phyloP scores from a whole-genome alignment of 2,113 vertebrate species.

The Thalassoma bifasciatum region DNA sequence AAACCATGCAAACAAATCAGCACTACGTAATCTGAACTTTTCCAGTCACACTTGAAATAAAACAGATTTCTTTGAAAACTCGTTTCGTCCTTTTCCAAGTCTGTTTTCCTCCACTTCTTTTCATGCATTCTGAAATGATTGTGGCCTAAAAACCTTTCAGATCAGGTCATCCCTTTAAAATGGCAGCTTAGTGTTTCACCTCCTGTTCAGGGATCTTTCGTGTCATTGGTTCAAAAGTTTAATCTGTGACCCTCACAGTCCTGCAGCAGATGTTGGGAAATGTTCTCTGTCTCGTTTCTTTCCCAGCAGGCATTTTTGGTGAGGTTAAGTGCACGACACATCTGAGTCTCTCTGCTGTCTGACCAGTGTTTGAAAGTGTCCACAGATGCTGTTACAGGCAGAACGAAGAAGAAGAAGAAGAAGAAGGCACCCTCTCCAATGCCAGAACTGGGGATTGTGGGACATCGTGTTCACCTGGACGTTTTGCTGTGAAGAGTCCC shows the following conservation, averaged over 20 bases:
- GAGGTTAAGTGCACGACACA: slow-evolving; percentile 73
- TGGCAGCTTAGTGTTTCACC: slow-evolving; percentile 50
- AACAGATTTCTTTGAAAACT: too few relatives aligned
- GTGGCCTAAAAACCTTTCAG: slow-evolving; percentile 17
- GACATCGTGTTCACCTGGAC: slow-evolving; percentile 52
- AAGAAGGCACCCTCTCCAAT: slow-evolving; percentile 65
- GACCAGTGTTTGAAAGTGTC: slow-evolving; percentile 33
- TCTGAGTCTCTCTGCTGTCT: slow-evolving; percentile 51
- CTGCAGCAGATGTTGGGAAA: slow-evolving; percentile 41
- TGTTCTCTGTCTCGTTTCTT: slow-evolving; percentile 33
- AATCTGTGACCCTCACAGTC: slow-evolving; percentile 10
- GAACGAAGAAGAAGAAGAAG: slow-evolving; percentile 44
- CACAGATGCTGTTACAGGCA: slow-evolving; percentile 11
- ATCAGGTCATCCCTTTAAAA: slow-evolving; percentile 33
- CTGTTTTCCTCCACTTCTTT: slow-evolving; percentile 42
- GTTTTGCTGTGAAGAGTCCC: slow-evolving; percentile 48
- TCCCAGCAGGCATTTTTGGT: slow-evolving; percentile 72
- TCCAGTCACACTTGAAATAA: neutral
- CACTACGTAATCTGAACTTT: neutral
- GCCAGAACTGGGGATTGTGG: slow-evolving; percentile 32
- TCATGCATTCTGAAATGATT: slow-evolving; percentile 68
- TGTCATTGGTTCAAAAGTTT: neutral
- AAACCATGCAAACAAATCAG: too few relatives aligned
- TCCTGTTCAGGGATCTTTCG: slow-evolving; percentile 1
- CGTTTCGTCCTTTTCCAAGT: slow-evolving; percentile 2